phyloP scores from a whole-genome alignment of 2,888 invertebrate genomes.

The Cyclophora albipunctata region DNA sequence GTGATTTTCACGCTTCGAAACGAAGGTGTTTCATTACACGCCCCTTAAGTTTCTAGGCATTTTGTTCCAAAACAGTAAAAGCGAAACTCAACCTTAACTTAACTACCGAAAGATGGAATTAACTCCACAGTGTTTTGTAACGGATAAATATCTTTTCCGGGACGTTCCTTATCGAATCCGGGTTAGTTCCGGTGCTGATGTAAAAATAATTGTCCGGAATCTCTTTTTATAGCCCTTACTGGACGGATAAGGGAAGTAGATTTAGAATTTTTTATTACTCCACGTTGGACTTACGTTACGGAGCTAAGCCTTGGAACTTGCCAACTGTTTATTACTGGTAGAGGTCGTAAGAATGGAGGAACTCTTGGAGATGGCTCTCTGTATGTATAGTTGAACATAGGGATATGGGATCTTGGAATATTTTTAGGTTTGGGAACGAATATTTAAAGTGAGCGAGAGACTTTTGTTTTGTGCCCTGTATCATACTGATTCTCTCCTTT shows the following conservation, averaged over 20 bases:
- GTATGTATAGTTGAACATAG: too few relatives aligned
- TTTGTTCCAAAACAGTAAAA: conserved; percentile 11
- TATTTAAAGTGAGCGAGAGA: too few relatives aligned
- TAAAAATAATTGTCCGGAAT: conserved; percentile 50
- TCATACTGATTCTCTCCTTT: too few relatives aligned
- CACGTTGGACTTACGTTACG: conserved; percentile 30
- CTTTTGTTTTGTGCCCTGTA: too few relatives aligned
- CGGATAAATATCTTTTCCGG: conserved; percentile 47
- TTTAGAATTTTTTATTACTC: conserved; percentile 29
- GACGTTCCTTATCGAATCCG: conserved; percentile 50
- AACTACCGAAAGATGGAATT: too few relatives aligned
- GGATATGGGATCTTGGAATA: too few relatives aligned
- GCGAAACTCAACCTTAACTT: conserved; percentile 14
- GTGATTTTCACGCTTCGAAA: conserved; percentile 49
- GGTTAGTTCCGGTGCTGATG: conserved; percentile 47
- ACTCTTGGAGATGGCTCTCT: too few relatives aligned
- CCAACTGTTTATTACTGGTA: conserved; percentile 2
- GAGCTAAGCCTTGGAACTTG: conserved; percentile 35
- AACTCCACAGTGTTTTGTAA: conserved; percentile 15
- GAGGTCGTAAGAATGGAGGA: too few relatives aligned
- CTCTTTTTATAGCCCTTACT: conserved; percentile 34
- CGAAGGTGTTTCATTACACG: conserved; percentile 51
- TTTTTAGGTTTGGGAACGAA: too few relatives aligned
- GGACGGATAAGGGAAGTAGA: conserved; percentile 32
- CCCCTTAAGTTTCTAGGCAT: conserved; percentile 34